A percentile compares a stretch with the other conserved stretches of the same genome.
Evolutionary conservation across 2,113 vertebrate genomes (phyloP).

Genomic region (Istiophorus platypterus): DNA sequence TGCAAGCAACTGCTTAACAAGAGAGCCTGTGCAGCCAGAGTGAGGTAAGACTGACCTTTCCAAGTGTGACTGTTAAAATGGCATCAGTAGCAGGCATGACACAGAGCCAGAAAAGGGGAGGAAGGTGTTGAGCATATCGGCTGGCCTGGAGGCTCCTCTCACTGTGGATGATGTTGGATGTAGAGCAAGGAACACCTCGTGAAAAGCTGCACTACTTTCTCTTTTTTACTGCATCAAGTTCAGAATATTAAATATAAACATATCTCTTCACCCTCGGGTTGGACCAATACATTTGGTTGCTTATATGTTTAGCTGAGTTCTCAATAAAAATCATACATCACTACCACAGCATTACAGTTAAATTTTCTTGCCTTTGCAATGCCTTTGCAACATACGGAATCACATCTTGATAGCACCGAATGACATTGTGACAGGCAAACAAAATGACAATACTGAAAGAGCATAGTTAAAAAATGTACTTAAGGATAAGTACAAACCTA

Average conservation of each 20-base stretch:
- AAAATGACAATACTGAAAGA: no score
- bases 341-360: background rate
- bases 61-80: conserved; percentile 50
- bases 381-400: no score
- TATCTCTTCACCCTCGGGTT: background rate
- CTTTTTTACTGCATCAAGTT: background rate
- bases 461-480: no score
- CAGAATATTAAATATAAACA: background rate
- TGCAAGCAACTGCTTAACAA: conserved; percentile 42
- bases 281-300: background rate
- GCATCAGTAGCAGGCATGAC: conserved; percentile 28
- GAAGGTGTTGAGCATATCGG: background rate
- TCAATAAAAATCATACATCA: background rate
- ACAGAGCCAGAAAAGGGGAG: background rate
- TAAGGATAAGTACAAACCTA: no score
- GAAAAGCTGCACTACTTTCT: background rate
- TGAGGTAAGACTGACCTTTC: conserved; percentile 46
- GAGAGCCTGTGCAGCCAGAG: conserved; percentile 8
- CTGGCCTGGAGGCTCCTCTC: conserved; percentile 1
- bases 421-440: background rate
- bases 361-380: no score
- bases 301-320: no score
- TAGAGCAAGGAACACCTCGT: background rate
- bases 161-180: background rate
- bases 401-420: no score